These are phyloP conservation scores for Temnothorax unifasciatus DNA, from an alignment of 2,888 invertebrate genomes.

Conservation along the genomic window DNA sequence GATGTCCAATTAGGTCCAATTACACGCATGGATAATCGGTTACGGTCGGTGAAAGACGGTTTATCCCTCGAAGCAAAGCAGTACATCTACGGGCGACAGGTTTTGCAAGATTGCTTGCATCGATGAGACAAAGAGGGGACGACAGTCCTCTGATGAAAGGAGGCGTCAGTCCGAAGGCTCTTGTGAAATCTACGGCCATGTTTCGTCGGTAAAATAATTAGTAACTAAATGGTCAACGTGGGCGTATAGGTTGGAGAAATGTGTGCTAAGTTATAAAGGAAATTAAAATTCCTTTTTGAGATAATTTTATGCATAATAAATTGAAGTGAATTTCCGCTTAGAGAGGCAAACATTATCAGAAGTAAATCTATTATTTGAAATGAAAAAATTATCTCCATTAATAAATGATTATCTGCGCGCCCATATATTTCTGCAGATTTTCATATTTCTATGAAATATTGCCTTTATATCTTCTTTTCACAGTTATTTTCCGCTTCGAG, in stretches of 20 bases:
- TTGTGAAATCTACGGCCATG: slow-evolving; percentile 28
- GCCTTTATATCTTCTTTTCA: background rate
- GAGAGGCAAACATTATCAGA: background rate
- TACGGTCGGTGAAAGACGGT: slow-evolving; percentile 72
- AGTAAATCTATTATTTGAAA: background rate
- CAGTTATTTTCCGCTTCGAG: background rate
- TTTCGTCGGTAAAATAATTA: slow-evolving; percentile 36
- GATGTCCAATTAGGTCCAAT: slow-evolving; percentile 76
- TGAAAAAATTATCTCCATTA: background rate
- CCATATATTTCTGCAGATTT: background rate
- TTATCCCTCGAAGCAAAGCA: slow-evolving; percentile 66
- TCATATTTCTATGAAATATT: background rate
- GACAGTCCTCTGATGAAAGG: slow-evolving; percentile 27
- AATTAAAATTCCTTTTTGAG: slow-evolving; percentile 19
- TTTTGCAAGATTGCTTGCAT: slow-evolving; percentile 68
- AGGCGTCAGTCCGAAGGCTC: background rate
- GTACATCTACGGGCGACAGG: slow-evolving; percentile 70
- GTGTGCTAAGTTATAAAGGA: background rate
- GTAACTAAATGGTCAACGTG: slow-evolving; percentile 19
- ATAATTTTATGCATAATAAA: background rate
- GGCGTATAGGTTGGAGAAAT: slow-evolving; percentile 13
- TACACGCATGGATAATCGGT: slow-evolving; percentile 72
- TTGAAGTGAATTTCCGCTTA: background rate
- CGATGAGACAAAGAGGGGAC: slow-evolving; percentile 55
- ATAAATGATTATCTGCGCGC: background rate